Conservation (phyloP, 2,888 invertebrate species). For the Epistrophe eligans region DNA sequence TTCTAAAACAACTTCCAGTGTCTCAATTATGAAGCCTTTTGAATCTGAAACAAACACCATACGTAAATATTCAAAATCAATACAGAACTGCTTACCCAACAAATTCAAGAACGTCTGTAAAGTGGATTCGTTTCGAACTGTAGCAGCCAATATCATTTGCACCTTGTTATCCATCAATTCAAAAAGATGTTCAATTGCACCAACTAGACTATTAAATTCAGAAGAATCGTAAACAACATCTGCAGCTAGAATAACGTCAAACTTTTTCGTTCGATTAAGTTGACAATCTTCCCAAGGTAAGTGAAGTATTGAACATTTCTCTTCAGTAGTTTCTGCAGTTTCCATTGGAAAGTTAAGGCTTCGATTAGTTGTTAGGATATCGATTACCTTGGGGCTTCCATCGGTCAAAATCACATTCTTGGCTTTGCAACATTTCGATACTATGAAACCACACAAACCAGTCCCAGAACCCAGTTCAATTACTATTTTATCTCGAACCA, state of each 20-base stretch:
- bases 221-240: slow-evolving; percentile 87
- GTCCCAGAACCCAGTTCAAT: slow-evolving; percentile 92
- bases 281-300: slow-evolving; percentile 85
- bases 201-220: slow-evolving; percentile 84
- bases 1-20: slow-evolving; percentile 57
- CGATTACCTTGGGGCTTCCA: slow-evolving; percentile 88
- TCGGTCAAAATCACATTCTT: slow-evolving; percentile 87
- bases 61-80: slow-evolving; percentile 4
- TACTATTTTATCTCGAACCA: slow-evolving; percentile 86
- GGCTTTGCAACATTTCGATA: slow-evolving; percentile 86
- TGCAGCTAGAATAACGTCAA: slow-evolving; percentile 86
- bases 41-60: slow-evolving; percentile 33
- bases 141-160: slow-evolving; percentile 85
- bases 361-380: slow-evolving; percentile 87
- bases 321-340: not conserved
- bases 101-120: slow-evolving; percentile 85
- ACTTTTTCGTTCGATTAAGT: slow-evolving; percentile 78
- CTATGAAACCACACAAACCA: slow-evolving; percentile 89
- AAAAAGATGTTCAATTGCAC: slow-evolving; percentile 84
- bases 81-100: slow-evolving; percentile 84
- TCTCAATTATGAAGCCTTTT: slow-evolving; percentile 59
- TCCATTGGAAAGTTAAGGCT: slow-evolving; percentile 85
- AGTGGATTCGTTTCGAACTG: slow-evolving; percentile 88
- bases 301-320: slow-evolving; percentile 59
- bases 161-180: slow-evolving; percentile 79